Conservation (phyloP, 2,888 invertebrate genomes). For the Fissipunctia ypsillon region DNA sequence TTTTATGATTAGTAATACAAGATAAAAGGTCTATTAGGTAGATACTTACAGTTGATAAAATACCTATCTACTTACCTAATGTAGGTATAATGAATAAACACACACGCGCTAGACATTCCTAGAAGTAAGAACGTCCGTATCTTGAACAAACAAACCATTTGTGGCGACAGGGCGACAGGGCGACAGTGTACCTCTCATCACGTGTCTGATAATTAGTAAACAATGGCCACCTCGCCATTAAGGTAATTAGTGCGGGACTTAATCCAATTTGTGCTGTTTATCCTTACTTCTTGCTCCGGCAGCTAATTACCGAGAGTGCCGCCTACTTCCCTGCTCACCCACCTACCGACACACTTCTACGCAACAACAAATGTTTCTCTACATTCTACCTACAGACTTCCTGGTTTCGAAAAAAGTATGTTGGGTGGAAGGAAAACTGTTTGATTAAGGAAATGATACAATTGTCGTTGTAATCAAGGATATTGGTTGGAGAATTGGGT, state of each 20-base stretch:
- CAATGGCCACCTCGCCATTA: slow-evolving; percentile 70
- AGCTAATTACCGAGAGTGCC: slow-evolving; percentile 71
- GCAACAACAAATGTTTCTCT: slow-evolving; percentile 30
- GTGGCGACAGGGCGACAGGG: background rate
- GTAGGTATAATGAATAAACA: slow-evolving; percentile 2
- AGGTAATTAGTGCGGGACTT: slow-evolving; percentile 73
- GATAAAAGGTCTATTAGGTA: slow-evolving; percentile 24
- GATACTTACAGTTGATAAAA: slow-evolving; percentile 5
- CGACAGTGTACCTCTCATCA: slow-evolving; percentile 23
- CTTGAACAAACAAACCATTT: slow-evolving; percentile 41
- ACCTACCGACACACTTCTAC: slow-evolving; percentile 54
- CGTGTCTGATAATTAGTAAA: slow-evolving; percentile 55
- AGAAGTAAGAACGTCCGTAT: slow-evolving; percentile 29
- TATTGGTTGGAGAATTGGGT: background rate
- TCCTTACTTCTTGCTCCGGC: slow-evolving; percentile 68
- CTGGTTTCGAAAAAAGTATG: slow-evolving; percentile 7
- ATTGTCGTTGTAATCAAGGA: background rate
- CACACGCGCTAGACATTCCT: slow-evolving; percentile 20
- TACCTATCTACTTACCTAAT: slow-evolving; percentile 14
- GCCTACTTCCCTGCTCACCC: slow-evolving; percentile 51
- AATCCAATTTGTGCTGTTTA: slow-evolving; percentile 75
- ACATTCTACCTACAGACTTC: slow-evolving; percentile 5
- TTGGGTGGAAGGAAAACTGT: slow-evolving; percentile 22
- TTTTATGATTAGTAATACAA: slow-evolving; percentile 11
- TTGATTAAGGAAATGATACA: slow-evolving; percentile 26